phyloP scores from a whole-genome alignment of 2,888 invertebrate species.

The Chorisops tibialis region DNA sequence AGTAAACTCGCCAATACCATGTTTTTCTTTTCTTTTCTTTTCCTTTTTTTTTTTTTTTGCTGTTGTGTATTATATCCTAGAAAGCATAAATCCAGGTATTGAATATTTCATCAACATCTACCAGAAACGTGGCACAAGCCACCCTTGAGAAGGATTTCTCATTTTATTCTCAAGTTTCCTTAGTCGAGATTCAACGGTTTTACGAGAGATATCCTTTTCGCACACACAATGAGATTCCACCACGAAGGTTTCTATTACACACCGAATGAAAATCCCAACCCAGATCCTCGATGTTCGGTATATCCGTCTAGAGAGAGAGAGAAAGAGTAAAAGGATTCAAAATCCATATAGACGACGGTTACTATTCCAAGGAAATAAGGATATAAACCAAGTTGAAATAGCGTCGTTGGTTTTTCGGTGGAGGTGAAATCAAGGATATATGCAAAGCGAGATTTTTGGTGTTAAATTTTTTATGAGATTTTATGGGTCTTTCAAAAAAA shows the following conservation, averaged over 20 bases:
- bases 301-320: not conserved
- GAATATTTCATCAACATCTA: slow-evolving; percentile 33
- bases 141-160: slow-evolving; percentile 26
- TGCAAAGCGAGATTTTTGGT: slow-evolving; percentile 34
- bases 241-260: not conserved
- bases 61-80: slow-evolving; percentile 28
- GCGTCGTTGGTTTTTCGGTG: not conserved
- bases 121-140: slow-evolving; percentile 13
- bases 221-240: slow-evolving; percentile 27
- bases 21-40: too few relatives aligned
- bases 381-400: not conserved
- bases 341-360: too few relatives aligned
- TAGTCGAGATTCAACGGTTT: slow-evolving; percentile 21
- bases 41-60: too few relatives aligned
- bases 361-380: not conserved
- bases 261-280: not conserved
- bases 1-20: not conserved
- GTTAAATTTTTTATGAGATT: slow-evolving; percentile 33
- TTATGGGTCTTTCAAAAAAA: slow-evolving; percentile 15
- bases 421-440: slow-evolving; percentile 32
- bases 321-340: too few relatives aligned
- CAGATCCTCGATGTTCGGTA: not conserved
- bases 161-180: slow-evolving; percentile 26
- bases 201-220: slow-evolving; percentile 24
- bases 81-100: slow-evolving; percentile 32